Conservation (phyloP, 2,113 vertebrate species). For the Propithecus coquereli region DNA sequence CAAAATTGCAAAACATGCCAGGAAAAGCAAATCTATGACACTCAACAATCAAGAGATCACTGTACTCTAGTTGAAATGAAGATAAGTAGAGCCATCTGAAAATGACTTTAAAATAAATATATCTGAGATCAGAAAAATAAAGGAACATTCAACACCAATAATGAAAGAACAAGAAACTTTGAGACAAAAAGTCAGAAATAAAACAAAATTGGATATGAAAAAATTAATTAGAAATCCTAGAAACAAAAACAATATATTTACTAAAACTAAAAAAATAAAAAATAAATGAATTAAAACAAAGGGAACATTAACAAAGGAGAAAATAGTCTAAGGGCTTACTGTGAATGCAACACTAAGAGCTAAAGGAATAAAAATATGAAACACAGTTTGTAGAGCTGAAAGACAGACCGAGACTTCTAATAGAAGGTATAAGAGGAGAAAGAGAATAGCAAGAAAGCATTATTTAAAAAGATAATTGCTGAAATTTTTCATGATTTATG, state of each 20-base stretch:
- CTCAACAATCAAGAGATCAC: background rate
- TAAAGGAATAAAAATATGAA: background rate
- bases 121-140: background rate
- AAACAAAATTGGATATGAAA: background rate
- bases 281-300: background rate
- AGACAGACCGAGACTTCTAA: background rate
- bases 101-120: background rate
- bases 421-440: background rate
- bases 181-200: background rate
- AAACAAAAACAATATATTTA: background rate
- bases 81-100: background rate
- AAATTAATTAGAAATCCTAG: background rate
- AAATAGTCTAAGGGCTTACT: background rate
- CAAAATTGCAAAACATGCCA: background rate
- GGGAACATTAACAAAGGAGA: background rate
- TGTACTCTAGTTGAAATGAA: background rate
- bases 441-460: background rate
- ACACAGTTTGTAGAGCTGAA: background rate
- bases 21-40: background rate
- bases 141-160: background rate
- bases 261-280: background rate
- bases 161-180: background rate
- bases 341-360: background rate
- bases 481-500: background rate
- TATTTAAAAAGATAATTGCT: background rate